A percentile compares a stretch with the other conserved stretches of the same genome.
Conservation (phyloP, 1,140 invertebrate genomes). For the Apis laboriosa region DNA sequence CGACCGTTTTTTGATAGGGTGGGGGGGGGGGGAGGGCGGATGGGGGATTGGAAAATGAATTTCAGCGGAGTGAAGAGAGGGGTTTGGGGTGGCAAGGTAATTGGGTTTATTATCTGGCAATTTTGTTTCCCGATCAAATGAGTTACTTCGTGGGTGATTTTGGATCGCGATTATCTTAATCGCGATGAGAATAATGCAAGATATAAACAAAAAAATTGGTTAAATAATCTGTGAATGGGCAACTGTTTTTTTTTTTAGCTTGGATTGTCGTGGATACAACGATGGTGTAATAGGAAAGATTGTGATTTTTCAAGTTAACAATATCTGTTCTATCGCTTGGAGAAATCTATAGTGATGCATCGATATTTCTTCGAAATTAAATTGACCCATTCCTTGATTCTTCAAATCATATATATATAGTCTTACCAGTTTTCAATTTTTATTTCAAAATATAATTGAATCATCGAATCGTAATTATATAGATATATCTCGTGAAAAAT, state of each 20-base stretch:
- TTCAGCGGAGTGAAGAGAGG: background rate
- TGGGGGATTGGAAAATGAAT: background rate
- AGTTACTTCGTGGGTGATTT: background rate
- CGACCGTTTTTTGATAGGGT: background rate
- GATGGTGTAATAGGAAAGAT: background rate
- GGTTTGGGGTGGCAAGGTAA: background rate
- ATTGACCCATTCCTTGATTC: background rate
- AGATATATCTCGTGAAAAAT: too few relatives aligned
- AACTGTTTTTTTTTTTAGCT: background rate
- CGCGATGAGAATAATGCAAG: background rate
- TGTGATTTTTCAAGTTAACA: background rate
- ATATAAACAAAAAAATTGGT: background rate
- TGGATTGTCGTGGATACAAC: background rate
- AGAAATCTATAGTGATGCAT: background rate
- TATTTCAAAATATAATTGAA: background rate
- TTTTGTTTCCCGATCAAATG: background rate
- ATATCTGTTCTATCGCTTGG: background rate
- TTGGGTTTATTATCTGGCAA: background rate
- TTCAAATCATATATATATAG: too few relatives aligned
- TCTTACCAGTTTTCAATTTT: background rate
- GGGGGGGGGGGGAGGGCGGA: too few relatives aligned
- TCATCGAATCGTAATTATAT: background rate
- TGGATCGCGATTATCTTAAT: conserved; percentile 3
- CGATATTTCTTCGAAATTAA: background rate
- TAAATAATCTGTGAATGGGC: background rate